Base-by-base conservation (phyloP, 2,888 invertebrate species). In the Chloroclystis v-ata region DNA sequence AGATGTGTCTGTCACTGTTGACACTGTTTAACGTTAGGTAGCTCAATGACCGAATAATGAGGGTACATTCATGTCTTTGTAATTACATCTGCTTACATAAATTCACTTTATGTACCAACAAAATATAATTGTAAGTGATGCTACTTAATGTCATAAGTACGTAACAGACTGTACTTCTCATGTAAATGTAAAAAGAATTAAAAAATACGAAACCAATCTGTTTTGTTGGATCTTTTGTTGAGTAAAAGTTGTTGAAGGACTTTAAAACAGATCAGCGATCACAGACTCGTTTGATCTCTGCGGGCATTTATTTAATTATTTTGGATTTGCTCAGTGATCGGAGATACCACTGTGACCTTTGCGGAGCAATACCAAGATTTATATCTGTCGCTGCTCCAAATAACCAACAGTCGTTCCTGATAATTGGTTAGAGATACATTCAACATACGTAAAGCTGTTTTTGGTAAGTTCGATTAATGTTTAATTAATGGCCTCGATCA, bases 341-440 rank as follows among this genome's bases (percentile, higher is more conserved):
- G 14, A n/a, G 39, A 43, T 72, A 69, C 66, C 67, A 29, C 5
- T 29, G 25, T 70, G 65, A 72, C 75, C 70, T 64, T 58, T 59
- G 49, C 58, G 49, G 52, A 50, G 37, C 56, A 58, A 59, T 39
- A 62, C 60, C 65, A 63, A 65, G 59, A 61, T 70, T 62, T 65
- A 65, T 50, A 51, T 29, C 32, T 42, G 43, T 59, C 28, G 6
- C 24, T 66, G 64, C 56, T 61, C 64, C 52, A 64, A 65, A 65
- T 69, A 57, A 56, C 51, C n/a, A 54, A 63, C 67, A 75, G 70
- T 74, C 60, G 54, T 60, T 69, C 59, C 63, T 66, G 63, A 67
- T 63, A 61, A 61, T 57, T 65, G 59, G 55, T 37, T 54, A 52
- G 41, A 57, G 53, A 52, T 56, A 59, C 53, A 46, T 37, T 41